phyloP scores from a whole-genome alignment of 1,140 invertebrate species.

The Babylonia areolata region DNA sequence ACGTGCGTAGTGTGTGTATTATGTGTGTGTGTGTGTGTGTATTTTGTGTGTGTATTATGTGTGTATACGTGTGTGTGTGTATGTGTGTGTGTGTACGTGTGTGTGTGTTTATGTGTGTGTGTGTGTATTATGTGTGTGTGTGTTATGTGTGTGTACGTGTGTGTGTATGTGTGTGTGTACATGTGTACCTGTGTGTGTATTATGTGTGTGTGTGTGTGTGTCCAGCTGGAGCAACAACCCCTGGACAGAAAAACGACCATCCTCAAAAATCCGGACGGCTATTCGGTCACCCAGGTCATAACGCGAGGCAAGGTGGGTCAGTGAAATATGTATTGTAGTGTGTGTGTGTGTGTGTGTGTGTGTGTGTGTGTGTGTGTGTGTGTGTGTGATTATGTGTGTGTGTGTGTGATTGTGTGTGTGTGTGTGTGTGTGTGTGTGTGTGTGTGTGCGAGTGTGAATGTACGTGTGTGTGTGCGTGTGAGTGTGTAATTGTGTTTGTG shows the following conservation, averaged over 20 bases:
- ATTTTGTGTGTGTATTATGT: too few species aligned
- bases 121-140: not conserved
- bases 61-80: too few species aligned
- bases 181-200: not conserved
- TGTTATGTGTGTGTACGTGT: not conserved
- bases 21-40: conserved; percentile 27
- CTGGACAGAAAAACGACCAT: conserved; percentile 74
- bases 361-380: too few species aligned
- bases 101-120: not conserved
- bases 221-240: conserved; percentile 72
- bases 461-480: not conserved
- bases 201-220: not conserved
- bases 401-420: too few species aligned
- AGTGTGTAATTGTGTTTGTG: not conserved
- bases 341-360: too few species aligned
- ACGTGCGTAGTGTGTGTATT: not conserved
- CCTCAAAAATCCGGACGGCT: conserved; percentile 59
- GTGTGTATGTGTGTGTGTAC: not conserved
- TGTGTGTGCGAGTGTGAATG: not conserved
- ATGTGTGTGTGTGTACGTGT: conserved; percentile 32
- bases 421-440: too few species aligned
- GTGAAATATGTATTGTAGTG: too few species aligned
- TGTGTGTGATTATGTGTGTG: too few species aligned
- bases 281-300: conserved; percentile 69
- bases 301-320: conserved; percentile 71